phyloP scores from a whole-genome alignment of 92 coral and sea anemone species.

The Siderastrea siderea region DNA sequence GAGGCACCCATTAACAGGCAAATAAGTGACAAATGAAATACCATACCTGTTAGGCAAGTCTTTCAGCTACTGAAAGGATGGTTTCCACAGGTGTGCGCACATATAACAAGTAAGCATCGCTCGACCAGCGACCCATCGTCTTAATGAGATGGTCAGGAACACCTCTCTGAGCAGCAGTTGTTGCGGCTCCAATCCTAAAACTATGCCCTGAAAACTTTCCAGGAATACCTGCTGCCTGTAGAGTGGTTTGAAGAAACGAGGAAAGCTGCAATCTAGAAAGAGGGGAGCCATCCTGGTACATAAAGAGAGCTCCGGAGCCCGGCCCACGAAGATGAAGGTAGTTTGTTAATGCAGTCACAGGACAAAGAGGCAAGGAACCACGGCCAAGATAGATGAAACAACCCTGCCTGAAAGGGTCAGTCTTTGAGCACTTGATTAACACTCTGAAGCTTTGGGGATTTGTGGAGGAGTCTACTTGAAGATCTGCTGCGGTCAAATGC shows the following conservation, averaged over 20 bases:
- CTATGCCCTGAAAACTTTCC: background rate
- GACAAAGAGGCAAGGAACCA: conserved; percentile 8
- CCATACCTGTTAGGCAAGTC: conserved; percentile 9
- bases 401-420: background rate
- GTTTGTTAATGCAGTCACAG: background rate
- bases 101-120: conserved; percentile 9
- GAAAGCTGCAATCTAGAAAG: background rate
- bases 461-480: background rate
- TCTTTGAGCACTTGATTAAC: background rate
- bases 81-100: conserved; percentile 10
- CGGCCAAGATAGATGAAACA: conserved; percentile 3
- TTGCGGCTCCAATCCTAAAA: background rate
- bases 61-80: background rate
- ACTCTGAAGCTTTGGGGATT: background rate
- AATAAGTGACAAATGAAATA: too few species aligned
- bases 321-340: background rate
- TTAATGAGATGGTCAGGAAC: conserved; percentile 17
- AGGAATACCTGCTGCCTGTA: background rate
- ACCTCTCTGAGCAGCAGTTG: conserved; percentile 1
- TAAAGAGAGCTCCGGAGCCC: background rate
- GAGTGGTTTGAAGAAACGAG: background rate
- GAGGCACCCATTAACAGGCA: too few species aligned
- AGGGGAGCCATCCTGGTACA: background rate
- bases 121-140: conserved; percentile 26
- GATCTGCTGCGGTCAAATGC: background rate